Evolutionary conservation across 1,140 invertebrate genomes (phyloP), one percentile per base, ranked within the genome.

Genomic region (Heliconius nattereri): DNA sequence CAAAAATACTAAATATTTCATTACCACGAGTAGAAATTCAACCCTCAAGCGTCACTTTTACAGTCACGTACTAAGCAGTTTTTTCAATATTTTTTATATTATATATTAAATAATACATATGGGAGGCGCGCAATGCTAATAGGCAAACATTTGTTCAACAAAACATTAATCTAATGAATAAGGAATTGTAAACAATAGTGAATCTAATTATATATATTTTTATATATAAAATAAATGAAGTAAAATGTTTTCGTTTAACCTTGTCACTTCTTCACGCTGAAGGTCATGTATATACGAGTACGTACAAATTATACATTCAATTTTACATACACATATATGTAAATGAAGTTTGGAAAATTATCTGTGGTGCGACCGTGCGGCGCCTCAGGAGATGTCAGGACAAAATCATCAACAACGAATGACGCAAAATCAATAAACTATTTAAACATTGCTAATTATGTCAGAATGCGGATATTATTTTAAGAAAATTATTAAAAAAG

Each of bases 311-410:
- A 66, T 52, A 70, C 54, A 82, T 82, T 79, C 23, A 78, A 79
- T 35, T 76, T 76, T 76, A 73, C 77, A 54, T 82, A 26, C 13
- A 66, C 13, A 66, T 16, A 66, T 29, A 82, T 82, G 81, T 52
- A 82, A 82, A 82, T 82, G 71, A 77, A 57, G 32, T 77, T 73
- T 76, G 19, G 75, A 76, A 79, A 73, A 75, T 26, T 45, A 23
- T 60, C 49, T 79, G 83, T 37, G 79, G 82, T 83, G 32, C 79
- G 82, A 72, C 82, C 26, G 23, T 9, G 29, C 37, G 82, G 74
- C 82, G 82, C 75, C 82, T 29, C 8, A 66, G 23, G 29, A 5
- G 60, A 76, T 72, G 35, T 72, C 71, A 72, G 19, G 71, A 35
- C 71, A 37, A 57, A 52, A 76, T 66, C 60, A 66, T 66, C 23